These are phyloP conservation scores for Drosophila emarginata DNA, from an alignment of 2,888 invertebrate genomes.

Conservation along the genomic window DNA sequence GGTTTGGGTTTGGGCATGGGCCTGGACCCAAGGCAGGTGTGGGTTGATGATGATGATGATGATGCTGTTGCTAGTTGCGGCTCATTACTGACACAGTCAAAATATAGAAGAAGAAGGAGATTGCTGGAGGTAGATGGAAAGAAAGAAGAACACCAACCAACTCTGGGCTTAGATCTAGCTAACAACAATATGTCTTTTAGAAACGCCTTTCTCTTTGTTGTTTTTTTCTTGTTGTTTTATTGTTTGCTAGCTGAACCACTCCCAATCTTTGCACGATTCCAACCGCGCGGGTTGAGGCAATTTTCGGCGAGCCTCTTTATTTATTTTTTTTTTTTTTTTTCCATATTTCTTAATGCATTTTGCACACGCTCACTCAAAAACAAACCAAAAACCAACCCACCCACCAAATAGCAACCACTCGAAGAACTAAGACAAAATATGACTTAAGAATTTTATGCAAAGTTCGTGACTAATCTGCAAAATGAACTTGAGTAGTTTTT, in stretches of 20 bases:
- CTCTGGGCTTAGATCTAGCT: background rate
- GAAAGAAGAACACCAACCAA: constrained; percentile 8
- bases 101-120: constrained; percentile 29
- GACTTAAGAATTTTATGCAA: constrained; percentile 65
- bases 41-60: constrained; percentile 31
- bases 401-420: constrained; percentile 9
- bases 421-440: constrained; percentile 39
- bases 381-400: constrained; percentile 12
- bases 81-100: constrained; percentile 50
- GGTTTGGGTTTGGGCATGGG: constrained; percentile 23
- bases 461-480: constrained; percentile 73
- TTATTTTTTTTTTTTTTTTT: background rate
- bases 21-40: constrained; percentile 23
- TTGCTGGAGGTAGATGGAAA: background rate
- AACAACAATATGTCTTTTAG: constrained; percentile 39
- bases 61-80: constrained; percentile 57
- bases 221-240: constrained; percentile 27
- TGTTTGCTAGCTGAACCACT: constrained; percentile 54
- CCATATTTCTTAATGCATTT: constrained; percentile 49
- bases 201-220: constrained; percentile 73
- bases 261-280: constrained; percentile 77
- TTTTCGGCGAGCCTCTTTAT: constrained; percentile 54
- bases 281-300: constrained; percentile 19
- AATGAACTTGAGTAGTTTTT: constrained; percentile 57
- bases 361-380: constrained; percentile 55